Conservation (phyloP, 2,113 vertebrate genomes). For the Cololabis saira region DNA sequence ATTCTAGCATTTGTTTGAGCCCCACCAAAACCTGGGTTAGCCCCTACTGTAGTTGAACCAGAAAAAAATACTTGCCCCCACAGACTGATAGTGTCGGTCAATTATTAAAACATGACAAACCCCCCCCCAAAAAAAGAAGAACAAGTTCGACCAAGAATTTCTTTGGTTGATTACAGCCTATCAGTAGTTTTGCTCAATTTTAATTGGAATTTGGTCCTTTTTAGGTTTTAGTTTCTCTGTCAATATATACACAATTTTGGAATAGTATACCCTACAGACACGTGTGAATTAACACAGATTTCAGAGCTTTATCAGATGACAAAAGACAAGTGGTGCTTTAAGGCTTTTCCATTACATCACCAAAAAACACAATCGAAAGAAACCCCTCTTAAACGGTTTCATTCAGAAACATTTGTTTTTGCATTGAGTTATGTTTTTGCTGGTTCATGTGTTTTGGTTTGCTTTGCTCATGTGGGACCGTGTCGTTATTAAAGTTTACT, state of each 20-base stretch:
- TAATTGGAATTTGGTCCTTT: neutral
- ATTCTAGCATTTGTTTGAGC: no score
- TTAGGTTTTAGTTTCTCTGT: neutral
- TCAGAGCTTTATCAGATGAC: conserved; percentile 40
- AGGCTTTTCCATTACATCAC: conserved; percentile 35
- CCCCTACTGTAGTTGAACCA: no score
- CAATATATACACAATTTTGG: conserved; percentile 3
- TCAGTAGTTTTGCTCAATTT: no score
- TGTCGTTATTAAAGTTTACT: conserved; percentile 53
- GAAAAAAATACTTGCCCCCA: no score
- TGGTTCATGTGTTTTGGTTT: conserved; percentile 10
- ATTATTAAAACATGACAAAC: no score
- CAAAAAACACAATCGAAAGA: conserved; percentile 41
- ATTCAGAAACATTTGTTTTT: conserved; percentile 44
- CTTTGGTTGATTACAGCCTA: no score
- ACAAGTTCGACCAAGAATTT: no score
- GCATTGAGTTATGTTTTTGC: conserved; percentile 30
- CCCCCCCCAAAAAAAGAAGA: no score
- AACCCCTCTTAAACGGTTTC: neutral
- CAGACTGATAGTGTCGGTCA: no score
- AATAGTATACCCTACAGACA: neutral
- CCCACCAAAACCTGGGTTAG: no score
- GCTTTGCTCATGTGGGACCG: conserved; percentile 22
- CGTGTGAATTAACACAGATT: conserved; percentile 36
- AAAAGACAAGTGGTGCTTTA: conserved; percentile 27